phyloP scores from a whole-genome alignment of 2,797 vertebrate genomes.

The Tragelaphus oryx region DNA sequence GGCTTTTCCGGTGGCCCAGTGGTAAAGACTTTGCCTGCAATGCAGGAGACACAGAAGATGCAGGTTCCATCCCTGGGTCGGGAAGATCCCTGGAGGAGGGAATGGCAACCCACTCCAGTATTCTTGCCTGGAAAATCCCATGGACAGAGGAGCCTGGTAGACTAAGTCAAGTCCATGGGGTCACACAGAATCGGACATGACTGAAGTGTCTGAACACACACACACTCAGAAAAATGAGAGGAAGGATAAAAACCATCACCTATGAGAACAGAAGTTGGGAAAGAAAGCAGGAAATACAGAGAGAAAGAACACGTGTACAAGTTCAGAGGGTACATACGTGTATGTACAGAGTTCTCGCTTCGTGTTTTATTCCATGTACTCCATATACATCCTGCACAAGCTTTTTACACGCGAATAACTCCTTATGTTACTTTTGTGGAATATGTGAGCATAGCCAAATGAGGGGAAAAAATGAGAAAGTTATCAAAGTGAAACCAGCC shows the following conservation, averaged over 20 bases:
- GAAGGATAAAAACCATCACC: neutral
- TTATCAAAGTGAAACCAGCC: neutral
- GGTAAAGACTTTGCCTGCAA: neutral
- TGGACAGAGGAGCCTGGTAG: neutral
- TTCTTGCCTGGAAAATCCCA: neutral
- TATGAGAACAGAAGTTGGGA: rapidly evolving
- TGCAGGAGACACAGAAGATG: neutral
- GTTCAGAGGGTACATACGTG: rapidly evolving
- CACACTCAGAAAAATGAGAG: neutral
- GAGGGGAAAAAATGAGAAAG: neutral
- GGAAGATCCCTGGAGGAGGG: neutral
- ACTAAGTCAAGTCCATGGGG: neutral
- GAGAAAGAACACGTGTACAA: neutral
- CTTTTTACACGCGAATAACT: neutral
- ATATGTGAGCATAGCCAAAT: neutral
- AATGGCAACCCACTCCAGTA: neutral
- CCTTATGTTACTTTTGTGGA: neutral
- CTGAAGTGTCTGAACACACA: neutral
- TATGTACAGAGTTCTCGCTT: neutral
- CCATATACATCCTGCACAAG: neutral
- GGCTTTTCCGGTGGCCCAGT: neutral
- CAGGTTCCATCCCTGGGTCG: rapidly evolving
- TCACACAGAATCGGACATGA: neutral
- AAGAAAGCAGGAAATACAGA: neutral
- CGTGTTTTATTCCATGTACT: neutral